Evolutionary conservation across 2,888 invertebrate genomes (phyloP).

Genomic region (Diarsia mendica): DNA sequence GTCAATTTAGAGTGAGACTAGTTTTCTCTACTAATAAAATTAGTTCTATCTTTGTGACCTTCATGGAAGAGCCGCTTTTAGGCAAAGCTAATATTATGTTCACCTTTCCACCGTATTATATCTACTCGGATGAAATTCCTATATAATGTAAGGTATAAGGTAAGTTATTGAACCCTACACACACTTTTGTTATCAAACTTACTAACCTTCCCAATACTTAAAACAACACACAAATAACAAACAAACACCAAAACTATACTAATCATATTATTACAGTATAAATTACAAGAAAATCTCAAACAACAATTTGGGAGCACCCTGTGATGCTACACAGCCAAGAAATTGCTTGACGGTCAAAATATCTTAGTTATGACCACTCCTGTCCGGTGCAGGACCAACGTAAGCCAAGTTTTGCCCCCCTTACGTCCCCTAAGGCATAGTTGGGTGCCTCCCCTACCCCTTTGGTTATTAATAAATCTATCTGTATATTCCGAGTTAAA

Average conservation of each 20-base stretch:
- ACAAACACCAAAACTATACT: conserved; percentile 59
- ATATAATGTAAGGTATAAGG: too few species aligned
- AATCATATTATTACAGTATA: conserved; percentile 78
- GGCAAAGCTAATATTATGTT: neutral
- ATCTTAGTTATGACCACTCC: conserved; percentile 90
- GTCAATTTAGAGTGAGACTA: too few species aligned
- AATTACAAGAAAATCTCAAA: conserved; percentile 78
- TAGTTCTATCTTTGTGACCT: neutral
- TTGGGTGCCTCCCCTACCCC: conserved; percentile 74
- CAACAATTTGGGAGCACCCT: conserved; percentile 81
- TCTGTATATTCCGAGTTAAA: conserved; percentile 87
- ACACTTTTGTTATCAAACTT: conserved; percentile 14
- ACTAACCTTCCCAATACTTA: neutral
- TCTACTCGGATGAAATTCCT: neutral
- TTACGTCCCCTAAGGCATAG: conserved; percentile 79
- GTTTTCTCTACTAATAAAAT: too few species aligned
- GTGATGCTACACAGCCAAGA: conserved; percentile 84
- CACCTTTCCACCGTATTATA: neutral
- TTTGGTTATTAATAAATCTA: conserved; percentile 89
- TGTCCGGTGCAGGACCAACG: conserved; percentile 89
- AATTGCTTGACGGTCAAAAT: conserved; percentile 90
- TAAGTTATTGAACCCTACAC: neutral
- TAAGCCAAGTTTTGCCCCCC: conserved; percentile 85
- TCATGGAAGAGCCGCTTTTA: neutral
- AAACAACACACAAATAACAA: conserved; percentile 36